Conservation (phyloP, 2,113 vertebrate genomes). For the Tor tambroides region DNA sequence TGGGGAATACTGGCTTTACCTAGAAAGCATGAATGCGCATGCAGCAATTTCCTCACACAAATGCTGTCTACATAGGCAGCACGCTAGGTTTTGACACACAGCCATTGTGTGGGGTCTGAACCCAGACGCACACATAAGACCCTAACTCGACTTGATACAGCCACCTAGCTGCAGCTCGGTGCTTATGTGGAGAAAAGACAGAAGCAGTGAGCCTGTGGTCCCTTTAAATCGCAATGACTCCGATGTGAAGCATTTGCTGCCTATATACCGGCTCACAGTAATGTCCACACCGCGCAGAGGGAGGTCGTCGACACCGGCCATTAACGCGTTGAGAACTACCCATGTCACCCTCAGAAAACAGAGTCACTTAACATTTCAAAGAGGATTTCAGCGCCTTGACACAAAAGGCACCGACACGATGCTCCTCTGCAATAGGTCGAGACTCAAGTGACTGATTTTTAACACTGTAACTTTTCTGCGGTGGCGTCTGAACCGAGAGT, state of each 20-base stretch:
- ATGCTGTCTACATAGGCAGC: background rate
- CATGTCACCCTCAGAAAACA: conserved; percentile 60
- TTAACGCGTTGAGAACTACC: conserved; percentile 35
- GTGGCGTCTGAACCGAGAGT: background rate
- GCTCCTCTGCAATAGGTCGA: background rate
- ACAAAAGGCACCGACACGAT: conserved; percentile 35
- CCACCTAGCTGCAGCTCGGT: conserved; percentile 76
- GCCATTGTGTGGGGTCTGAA: conserved; percentile 37
- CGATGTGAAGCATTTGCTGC: conserved; percentile 75
- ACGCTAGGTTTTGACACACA: background rate
- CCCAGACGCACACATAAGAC: conserved; percentile 21
- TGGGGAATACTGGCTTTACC: background rate
- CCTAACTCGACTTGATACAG: conserved; percentile 75
- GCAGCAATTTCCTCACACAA: background rate
- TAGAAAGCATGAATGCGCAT: background rate
- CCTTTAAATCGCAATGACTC: conserved; percentile 77
- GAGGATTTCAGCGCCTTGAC: conserved; percentile 57
- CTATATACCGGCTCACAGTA: conserved; percentile 71
- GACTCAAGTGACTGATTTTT: background rate
- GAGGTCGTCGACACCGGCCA: conserved; percentile 66
- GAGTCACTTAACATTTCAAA: conserved; percentile 73
- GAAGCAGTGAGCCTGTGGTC: conserved; percentile 65
- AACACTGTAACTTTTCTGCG: background rate
- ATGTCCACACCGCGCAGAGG: conserved; percentile 74
- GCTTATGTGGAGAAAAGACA: conserved; percentile 50